Evolutionary conservation across 2,113 vertebrate genomes (phyloP), one percentile per base, ranked within the genome.

Genomic region (Merops nubicus): DNA sequence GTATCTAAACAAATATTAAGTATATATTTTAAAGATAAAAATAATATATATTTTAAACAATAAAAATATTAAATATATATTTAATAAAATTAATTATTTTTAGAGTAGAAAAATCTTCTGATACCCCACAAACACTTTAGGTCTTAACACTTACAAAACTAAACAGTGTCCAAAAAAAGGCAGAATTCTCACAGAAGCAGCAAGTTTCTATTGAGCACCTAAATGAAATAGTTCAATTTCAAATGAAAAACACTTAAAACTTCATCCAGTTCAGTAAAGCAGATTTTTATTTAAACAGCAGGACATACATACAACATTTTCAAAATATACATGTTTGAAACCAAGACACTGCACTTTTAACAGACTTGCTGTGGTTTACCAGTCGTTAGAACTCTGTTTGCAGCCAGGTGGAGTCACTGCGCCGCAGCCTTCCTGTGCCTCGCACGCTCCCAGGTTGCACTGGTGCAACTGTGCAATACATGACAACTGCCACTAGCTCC

Each of bases 251-350:
- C 15, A 43, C 13, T 31, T 25, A 15, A 5, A 12, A 77, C 25
- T 5, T 88, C 0, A 0, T 63, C 68, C 19, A 12, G 33, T 72
- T 90, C 57, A 83, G 62, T 90, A 93, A 79, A 88, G 67, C 33
- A 76, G 42, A 53, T 90, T 95, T 91, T 93, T 94, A 93, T 96
- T 84, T 51, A 33, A 90, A 72, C 67, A 79, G 53, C 40, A 95
- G 82, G 67, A 85, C 59, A 65, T 34, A 81, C 77, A 47, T 73
- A 85, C 15, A 83, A 50, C 25, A 93, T 57, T 80, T 85, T 70
- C 68, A 57, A 94, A 85, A 93, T 79, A 96, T 50, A 91, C 57
- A 76, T 47, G 77, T 62, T 53, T 72, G 23, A 75, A 74, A 89
- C 77, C 23, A 78, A 91, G 31, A 72, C 34, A 89, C 64, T 63